These are phyloP conservation scores for Acleris emargana DNA, from an alignment of 2,888 invertebrate genomes.

Conservation along the genomic window DNA sequence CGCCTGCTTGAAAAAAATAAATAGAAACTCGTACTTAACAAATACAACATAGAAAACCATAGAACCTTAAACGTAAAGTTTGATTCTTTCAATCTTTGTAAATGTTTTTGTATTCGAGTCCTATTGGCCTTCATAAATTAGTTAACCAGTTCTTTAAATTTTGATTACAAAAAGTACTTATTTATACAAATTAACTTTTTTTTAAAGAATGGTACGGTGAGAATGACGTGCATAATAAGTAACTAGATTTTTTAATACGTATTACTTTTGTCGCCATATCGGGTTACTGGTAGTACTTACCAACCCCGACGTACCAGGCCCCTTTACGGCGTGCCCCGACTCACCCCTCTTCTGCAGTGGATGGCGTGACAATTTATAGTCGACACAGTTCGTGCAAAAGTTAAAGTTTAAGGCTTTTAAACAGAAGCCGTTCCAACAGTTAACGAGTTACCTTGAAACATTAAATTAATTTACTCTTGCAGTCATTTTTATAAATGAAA, in stretches of 20 bases:
- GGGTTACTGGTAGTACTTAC: not conserved
- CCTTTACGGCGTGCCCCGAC: conserved; percentile 18
- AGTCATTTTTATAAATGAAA: not conserved
- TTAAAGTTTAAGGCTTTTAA: conserved; percentile 32
- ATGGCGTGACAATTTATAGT: conserved; percentile 37
- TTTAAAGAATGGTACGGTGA: too few species aligned
- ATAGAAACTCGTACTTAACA: not conserved
- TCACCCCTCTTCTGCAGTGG: conserved; percentile 17
- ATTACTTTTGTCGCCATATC: not conserved
- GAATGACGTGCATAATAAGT: too few species aligned
- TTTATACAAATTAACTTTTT: too few species aligned
- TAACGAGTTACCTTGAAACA: conserved; percentile 21
- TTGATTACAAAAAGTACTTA: not conserved
- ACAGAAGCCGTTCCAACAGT: conserved; percentile 21
- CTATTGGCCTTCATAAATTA: not conserved
- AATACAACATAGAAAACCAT: conserved; percentile 13
- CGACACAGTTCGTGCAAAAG: conserved; percentile 33
- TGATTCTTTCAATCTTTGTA: not conserved
- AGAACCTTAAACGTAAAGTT: not conserved
- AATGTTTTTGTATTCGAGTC: not conserved
- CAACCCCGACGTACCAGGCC: conserved; percentile 1
- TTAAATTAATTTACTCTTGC: too few species aligned
- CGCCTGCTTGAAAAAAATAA: conserved; percentile 18
- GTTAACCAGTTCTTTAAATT: not conserved
- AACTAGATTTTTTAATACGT: not conserved